Evolutionary conservation across 2,797 vertebrate species (phyloP), one percentile per base, ranked within the genome.

Genomic region (Apogon talboti): DNA sequence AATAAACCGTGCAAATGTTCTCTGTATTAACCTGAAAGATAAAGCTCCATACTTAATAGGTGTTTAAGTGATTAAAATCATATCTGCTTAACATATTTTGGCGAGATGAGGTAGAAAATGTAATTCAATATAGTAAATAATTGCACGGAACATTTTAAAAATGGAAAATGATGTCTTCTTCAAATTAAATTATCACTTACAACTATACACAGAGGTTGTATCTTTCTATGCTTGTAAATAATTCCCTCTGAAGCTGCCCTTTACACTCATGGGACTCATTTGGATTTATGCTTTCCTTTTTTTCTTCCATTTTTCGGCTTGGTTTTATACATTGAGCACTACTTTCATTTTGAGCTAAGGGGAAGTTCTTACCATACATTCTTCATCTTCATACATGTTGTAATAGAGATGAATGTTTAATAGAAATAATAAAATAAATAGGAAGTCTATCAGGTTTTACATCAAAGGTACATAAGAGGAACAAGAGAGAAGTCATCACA

Each of bases 161-260:
- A 37, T 8, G 9, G 16, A 70, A 24, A 57, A 37, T 8, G 9
- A 35, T 24, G 28, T 18, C 10, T 44, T 45, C 11, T 44, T 19
- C 16, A 33, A 33, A 33, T 33, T 33, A 33, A 33, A 33, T 33
- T 7, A 33, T 33, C 30, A 4, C 30, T 37, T 16, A 45, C 15
- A 33, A 41, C 15, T 30, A 44, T n/a, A 37, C 24, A 46, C 1
- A n/a, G 0, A 45, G 1, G n/a, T 6, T 57, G 16, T 50, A 13
- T 37, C 14, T 50, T 11, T 51, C 43, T 45, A 30, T 60, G 48
- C 18, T 28, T 59, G 15, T 21, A 16, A 38, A 67, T 38, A 8
- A 51, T 51, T 50, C 4, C 14, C 14, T 44, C n/a, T 18, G 12
- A 52, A 40, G 30, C 11, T 50, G 14, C 18, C 30, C 28, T 3